phyloP scores from a whole-genome alignment of 2,113 vertebrate species.

The Brachypodius melanocephalos region DNA sequence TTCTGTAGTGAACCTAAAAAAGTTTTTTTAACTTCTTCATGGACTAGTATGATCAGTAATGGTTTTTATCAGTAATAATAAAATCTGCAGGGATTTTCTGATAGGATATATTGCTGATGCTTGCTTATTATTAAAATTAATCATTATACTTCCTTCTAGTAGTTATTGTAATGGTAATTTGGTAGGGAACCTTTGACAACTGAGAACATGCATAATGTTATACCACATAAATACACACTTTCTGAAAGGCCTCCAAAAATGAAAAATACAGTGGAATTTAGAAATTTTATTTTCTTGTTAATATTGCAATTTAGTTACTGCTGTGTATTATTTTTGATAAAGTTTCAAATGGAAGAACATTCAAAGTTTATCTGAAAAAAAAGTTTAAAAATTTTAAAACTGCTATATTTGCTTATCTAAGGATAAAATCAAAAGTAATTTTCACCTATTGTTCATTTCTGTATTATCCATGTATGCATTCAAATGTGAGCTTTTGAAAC shows the following conservation, averaged over 20 bases:
- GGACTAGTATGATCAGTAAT: neutral
- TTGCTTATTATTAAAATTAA: neutral
- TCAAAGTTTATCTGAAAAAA: neutral
- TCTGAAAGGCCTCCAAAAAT: neutral
- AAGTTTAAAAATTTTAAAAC: neutral
- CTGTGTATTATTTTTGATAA: neutral
- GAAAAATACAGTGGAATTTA: neutral
- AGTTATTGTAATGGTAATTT: neutral
- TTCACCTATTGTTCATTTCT: neutral
- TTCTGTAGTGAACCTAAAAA: neutral
- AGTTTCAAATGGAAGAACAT: neutral
- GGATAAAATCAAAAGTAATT: neutral
- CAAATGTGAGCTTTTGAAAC: neutral
- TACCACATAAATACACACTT: fast-evolving
- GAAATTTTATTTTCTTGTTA: neutral
- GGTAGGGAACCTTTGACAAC: neutral
- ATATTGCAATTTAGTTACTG: neutral
- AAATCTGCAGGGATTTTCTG: neutral
- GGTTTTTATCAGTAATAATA: neutral
- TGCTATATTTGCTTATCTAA: neutral
- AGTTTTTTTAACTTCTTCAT: neutral
- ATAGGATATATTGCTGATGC: neutral
- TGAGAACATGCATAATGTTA: neutral
- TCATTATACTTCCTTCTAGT: neutral
- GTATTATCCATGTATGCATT: neutral